phyloP scores from a whole-genome alignment of 2,797 vertebrate species.

The Fratercula arctica region DNA sequence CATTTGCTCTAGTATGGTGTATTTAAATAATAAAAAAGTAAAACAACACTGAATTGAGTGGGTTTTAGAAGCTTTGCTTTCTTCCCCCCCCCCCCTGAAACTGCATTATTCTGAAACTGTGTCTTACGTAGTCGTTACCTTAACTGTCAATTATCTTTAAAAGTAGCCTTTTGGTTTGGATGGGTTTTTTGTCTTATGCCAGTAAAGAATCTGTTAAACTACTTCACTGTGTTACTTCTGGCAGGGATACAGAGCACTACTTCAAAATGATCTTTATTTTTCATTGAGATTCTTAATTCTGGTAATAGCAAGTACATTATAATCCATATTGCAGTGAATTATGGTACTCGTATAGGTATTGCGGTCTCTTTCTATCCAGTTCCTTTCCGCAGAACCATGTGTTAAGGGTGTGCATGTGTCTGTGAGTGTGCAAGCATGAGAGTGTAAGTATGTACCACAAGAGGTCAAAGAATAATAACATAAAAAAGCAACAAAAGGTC shows the following conservation, averaged over 20 bases:
- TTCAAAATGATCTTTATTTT: slow-evolving; percentile 20
- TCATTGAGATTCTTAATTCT: slow-evolving; percentile 23
- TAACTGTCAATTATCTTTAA: slow-evolving; percentile 12
- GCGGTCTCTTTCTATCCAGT: background rate
- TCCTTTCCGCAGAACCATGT: background rate
- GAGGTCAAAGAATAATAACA: background rate
- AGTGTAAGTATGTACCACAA: background rate
- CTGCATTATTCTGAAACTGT: background rate
- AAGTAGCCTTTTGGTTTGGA: background rate
- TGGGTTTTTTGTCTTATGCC: background rate
- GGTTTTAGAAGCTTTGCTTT: slow-evolving; percentile 64
- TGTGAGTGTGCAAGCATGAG: background rate
- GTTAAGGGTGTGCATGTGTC: background rate
- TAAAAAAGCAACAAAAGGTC: background rate
- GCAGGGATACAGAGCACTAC: background rate
- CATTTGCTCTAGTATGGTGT: slow-evolving; percentile 99
- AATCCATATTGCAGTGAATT: background rate
- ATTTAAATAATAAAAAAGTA: slow-evolving; percentile 99
- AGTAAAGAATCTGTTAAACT: slow-evolving; percentile 29
- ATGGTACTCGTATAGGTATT: background rate
- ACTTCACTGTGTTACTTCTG: slow-evolving; percentile 12
- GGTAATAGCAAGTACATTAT: background rate
- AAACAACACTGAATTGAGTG: slow-evolving; percentile 78
- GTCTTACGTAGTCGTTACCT: background rate
- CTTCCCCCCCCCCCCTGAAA: background rate